Evolutionary conservation across 2,888 invertebrate genomes (phyloP), one percentile per base, ranked within the genome.

Genomic region (Perdita meconis): DNA sequence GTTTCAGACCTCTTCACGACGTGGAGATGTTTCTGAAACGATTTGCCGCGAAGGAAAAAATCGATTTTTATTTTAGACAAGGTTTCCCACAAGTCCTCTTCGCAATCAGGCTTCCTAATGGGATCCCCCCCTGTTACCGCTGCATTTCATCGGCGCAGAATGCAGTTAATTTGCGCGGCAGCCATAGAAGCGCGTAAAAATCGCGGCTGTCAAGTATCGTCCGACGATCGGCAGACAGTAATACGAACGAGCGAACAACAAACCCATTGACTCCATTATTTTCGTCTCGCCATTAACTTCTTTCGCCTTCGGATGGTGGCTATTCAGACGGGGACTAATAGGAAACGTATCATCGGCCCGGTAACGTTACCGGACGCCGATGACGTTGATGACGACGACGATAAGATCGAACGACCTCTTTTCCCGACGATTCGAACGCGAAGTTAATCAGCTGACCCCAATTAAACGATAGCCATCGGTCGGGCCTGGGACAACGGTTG

Each of bases 401-500:
- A 84, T 82, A 72, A 70, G 75, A 61, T 50, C 69, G 74, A 50
- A 76, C 57, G 74, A 77, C 56, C 71, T 63, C 69, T 53, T 72
- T 74, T 71, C 63, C 60, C 44, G 51, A 10, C 65, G 19, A 66
- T 53, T 67, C 72, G 65, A 75, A 81, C 73, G 59, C 80, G 53
- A 30, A 80, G 82, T 79, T 82, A 84, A 86, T 86, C 84, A 72
- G 73, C 63, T 79, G 84, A 84, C 82, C 86, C 81, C 74, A 82
- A 85, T 85, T 86, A 85, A 85, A 84, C 77, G 85, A 86, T 86
- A 82, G 84, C 73, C 75, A 84, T 85, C 86, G 79, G 51, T 30
- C 30, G 70, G n/a, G 67, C 53, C 61, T 44, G 80, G 70, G 82
- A 83, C 79, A 75, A 82, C 85, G 57, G 76, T 70, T 80, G 82